Base-by-base conservation (phyloP, 1,140 invertebrate species). In the Calliphora vicina region DNA sequence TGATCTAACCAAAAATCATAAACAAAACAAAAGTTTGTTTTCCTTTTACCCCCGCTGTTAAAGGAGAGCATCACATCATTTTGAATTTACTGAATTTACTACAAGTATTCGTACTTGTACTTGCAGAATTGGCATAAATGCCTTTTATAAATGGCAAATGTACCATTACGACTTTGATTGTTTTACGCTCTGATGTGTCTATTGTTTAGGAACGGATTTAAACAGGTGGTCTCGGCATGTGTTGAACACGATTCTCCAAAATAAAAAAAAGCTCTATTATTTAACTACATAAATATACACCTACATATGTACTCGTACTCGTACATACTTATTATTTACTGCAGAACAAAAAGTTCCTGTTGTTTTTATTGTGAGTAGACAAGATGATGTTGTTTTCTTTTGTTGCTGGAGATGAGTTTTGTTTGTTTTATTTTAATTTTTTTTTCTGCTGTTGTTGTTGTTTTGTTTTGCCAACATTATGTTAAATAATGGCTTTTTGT, bases 151-250 rank as follows among this genome's bases (percentile, higher is more conserved):
- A 78, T 43, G 74, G 42, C 80, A 80, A 81, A 71, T 57, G 67
- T 74, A 29, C 82, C 80, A 61, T 81, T 81, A 67, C 80, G 61
- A 71, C 81, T 82, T 82, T 82, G 83, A 84, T 84, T 74, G 81
- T 82, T 84, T 82, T 84, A 45, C 80, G 80, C 83, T 67, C 35
- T 23, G 72, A 50, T 78, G 83, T 76, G 71, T 78, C 83, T 73
- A 84, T 84, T 84, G 80, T 84, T 84, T 25, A 23, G 9, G 42
- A 43, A 2, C 50, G 29, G 80, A 82, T 78, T 84, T 82, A 82
- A 82, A 84, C 83, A 84, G 83, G 83, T 84, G 83, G 83, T 82
- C 80, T 78, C 83, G 73, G 83, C 83, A 50, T 84, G 83, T 57
- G 80, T 20, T 29, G 8, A 78, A 78, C 74, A 78, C 12, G 25